Base-by-base conservation (phyloP, 2,113 vertebrate genomes). In the Haliaeetus leucogaster region DNA sequence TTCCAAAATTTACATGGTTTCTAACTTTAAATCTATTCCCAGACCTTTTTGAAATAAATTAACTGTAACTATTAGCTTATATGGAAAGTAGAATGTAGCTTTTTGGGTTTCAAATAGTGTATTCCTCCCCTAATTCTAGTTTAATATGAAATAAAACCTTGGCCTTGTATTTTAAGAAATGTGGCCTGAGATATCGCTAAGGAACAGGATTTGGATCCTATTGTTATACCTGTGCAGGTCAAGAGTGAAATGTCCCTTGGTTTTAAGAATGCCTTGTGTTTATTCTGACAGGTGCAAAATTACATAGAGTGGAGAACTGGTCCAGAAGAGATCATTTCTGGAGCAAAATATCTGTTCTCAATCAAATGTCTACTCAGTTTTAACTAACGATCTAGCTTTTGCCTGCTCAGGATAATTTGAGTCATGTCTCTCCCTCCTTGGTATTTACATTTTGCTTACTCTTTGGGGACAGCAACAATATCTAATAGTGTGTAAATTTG, bases 361-460 rank as follows among this genome's bases (percentile, higher is more conserved):
- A 3, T 61, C 82, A 91, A 62, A 74, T 50, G 9, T 91, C 48
- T 77, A 22, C 30, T 66, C n/a, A 36, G 20, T 67, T 95, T 82
- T 84, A 70, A 86, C 20, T 65, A 62, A 62, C 0, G 0, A 81
- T 50, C 11, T 58, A 38, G 16, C 40, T 86, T 83, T 91, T 34
- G 21, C 40, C 20, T 19, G 6, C 48, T 79, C 21, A 59, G 36
- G 20, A 56, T 62, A 50, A 66, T 77, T 68, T 91, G 53, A 90
- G 62, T 63, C 10, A 40, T 4, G 2, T 30, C 32, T 93, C 40
- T 76, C 20, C 40, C 45, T 91, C 55, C n/a, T 53, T 55, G 8
- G 29, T 62, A 40, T 80, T 90, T 90, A 77, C 8, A 25, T 81
- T 86, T 95, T 93, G 70, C 58, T 86, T 42, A 36, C 17, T 48